Conservation (phyloP, 1,140 invertebrate genomes). For the Cydia pomonella region DNA sequence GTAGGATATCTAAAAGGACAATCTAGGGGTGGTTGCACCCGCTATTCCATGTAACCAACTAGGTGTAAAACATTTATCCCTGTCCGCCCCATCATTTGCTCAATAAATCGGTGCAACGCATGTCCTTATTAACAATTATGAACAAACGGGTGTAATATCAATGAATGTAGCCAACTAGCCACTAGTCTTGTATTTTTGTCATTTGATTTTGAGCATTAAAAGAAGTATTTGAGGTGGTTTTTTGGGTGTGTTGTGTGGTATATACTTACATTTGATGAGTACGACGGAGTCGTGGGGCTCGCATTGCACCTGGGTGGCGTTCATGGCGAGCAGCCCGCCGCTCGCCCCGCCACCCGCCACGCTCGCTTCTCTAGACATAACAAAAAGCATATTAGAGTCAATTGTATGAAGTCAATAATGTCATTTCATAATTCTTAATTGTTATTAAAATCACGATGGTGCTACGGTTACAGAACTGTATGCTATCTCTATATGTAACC, state of each 20-base stretch:
- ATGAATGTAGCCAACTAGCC: neutral
- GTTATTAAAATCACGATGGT: too few relatives aligned
- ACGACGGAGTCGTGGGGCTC: constrained; percentile 78
- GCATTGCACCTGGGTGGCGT: constrained; percentile 78
- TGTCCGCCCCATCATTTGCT: neutral
- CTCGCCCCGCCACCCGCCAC: constrained; percentile 72
- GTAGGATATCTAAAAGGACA: neutral
- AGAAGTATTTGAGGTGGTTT: neutral
- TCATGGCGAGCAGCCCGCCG: constrained; percentile 78
- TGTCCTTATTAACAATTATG: neutral
- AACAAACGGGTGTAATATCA: neutral
- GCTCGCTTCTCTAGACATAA: constrained; percentile 63
- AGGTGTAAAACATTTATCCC: neutral
- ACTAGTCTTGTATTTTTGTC: neutral
- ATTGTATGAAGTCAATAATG: constrained; percentile 3
- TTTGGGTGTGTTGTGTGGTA: constrained; percentile 30
- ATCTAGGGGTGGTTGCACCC: too few relatives aligned
- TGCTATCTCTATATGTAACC: too few relatives aligned
- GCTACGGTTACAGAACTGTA: too few relatives aligned
- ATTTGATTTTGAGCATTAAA: neutral
- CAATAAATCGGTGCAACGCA: constrained; percentile 24
- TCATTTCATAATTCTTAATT: too few relatives aligned
- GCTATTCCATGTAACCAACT: neutral
- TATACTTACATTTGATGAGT: constrained; percentile 76
- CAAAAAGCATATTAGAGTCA: constrained; percentile 35